phyloP scores from a whole-genome alignment of 1,140 invertebrate genomes.

The Brachionus koreanus region DNA sequence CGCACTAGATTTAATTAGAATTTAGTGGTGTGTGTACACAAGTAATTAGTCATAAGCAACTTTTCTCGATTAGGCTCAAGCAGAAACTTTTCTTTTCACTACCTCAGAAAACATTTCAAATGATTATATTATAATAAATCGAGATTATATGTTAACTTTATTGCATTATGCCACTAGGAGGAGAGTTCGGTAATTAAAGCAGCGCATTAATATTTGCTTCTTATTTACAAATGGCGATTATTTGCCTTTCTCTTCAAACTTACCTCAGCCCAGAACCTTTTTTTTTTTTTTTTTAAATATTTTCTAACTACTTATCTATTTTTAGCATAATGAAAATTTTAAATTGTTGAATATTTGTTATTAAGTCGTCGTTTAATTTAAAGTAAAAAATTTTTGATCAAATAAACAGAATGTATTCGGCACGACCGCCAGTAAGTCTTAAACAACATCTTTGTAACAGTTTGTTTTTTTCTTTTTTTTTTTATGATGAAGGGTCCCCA shows the following conservation, averaged over 20 bases:
- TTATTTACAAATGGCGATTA: conserved; percentile 11
- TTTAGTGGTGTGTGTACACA: not conserved
- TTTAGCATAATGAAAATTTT: conserved; percentile 4
- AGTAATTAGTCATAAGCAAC: not conserved
- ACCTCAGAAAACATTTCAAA: not conserved
- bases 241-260: not conserved
- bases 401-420: conserved; percentile 17
- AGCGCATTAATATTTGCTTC: not conserved
- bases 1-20: not conserved
- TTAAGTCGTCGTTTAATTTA: not conserved
- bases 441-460: not conserved
- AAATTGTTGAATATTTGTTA: not conserved
- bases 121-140: conserved; percentile 23
- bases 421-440: conserved; percentile 22
- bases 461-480: not conserved
- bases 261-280: not conserved
- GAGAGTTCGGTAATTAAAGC: not conserved
- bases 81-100: not conserved
- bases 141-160: conserved; percentile 36
- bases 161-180: not conserved
- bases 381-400: not conserved
- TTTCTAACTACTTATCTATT: no score
- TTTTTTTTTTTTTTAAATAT: no score
- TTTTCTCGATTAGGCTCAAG: not conserved
- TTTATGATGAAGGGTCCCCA: conserved; percentile 25